Evolutionary conservation across 2,113 vertebrate genomes (phyloP), one percentile per base, ranked within the genome.

Genomic region (Trematocara stigmaticum): DNA sequence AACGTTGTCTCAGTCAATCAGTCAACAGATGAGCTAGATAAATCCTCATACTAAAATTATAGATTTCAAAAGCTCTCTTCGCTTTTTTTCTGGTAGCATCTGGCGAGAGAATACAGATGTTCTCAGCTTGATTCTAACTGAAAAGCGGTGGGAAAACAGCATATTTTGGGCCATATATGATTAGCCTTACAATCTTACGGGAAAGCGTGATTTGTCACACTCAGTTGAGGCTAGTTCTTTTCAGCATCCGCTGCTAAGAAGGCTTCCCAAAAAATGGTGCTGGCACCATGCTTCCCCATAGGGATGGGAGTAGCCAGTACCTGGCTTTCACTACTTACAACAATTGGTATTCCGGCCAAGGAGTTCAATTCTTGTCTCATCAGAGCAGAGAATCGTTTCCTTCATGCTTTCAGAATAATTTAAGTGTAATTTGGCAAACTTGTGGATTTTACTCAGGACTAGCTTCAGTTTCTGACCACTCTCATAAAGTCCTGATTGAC

Each of bases 401-500:
- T 90, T 91, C 87, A 83, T 89, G 90, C 91, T 88, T 61, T 88
- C 76, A 51, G 61, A 86, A 66, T 61, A 56, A 31, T 89, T 69
- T 69, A 83, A 81, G 64, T 88, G 80, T 84, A 13, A 13, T 87
- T 92, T 84, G 84, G 84, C 76, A 84, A 86, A 82, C 84, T 10
- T 52, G 66, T 34, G 79, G 20, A 40, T 84, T 85, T 88, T 84
- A 79, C 57, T 84, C 82, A 20, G 80, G 56, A 61, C 66, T 29
- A 55, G 56, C 84, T 90, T 82, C 82, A 84, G 59, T 78, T 87
- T 90, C 31, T 59, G 79, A 86, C 74, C 42, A 69, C 81, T 85
- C 40, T 87, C 61, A 79, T 85, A 74, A 87, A 84, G 64, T 81
- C 53, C 81, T 45, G 82, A 74, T 84, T 92, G 86, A 92, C 79